Evolutionary conservation across 2,888 invertebrate species (phyloP).

Genomic region (Aspidapion aeneum): DNA sequence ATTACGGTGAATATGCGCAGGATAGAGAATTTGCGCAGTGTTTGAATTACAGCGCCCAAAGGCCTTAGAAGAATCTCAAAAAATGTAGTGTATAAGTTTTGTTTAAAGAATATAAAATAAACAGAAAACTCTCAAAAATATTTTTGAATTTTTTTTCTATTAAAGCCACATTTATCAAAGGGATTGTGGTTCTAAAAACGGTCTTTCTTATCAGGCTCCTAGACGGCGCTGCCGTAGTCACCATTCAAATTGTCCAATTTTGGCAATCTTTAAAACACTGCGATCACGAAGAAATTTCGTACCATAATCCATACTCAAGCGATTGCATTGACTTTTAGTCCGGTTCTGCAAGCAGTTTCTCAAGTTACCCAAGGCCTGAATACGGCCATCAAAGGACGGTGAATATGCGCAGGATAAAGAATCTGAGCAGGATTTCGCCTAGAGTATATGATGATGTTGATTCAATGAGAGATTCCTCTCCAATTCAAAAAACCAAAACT

Average conservation of each 20-base stretch:
- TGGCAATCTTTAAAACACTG: constrained; percentile 60
- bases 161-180: constrained; percentile 27
- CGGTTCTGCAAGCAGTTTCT: constrained; percentile 17
- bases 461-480: too few relatives aligned
- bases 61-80: constrained; percentile 22
- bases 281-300: constrained; percentile 51
- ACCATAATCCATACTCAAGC: constrained; percentile 28
- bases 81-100: constrained; percentile 26
- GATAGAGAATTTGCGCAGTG: background rate
- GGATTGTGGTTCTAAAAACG: constrained; percentile 28
- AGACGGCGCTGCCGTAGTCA: too few relatives aligned
- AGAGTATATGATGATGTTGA: too few relatives aligned
- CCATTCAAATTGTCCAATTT: constrained; percentile 68
- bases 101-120: constrained; percentile 24
- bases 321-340: constrained; percentile 13
- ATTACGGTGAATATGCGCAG: too few relatives aligned
- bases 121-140: too few relatives aligned
- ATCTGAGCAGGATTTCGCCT: too few relatives aligned
- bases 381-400: constrained; percentile 18
- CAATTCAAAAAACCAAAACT: too few relatives aligned
- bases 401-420: too few relatives aligned
- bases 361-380: constrained; percentile 6
- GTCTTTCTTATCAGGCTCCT: too few relatives aligned
- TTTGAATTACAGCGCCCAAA: background rate
- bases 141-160: too few relatives aligned